Evolutionary conservation across 1,140 invertebrate genomes (phyloP), one percentile per base, ranked within the genome.

Genomic region (Hyposmocoma kahamanoa): DNA sequence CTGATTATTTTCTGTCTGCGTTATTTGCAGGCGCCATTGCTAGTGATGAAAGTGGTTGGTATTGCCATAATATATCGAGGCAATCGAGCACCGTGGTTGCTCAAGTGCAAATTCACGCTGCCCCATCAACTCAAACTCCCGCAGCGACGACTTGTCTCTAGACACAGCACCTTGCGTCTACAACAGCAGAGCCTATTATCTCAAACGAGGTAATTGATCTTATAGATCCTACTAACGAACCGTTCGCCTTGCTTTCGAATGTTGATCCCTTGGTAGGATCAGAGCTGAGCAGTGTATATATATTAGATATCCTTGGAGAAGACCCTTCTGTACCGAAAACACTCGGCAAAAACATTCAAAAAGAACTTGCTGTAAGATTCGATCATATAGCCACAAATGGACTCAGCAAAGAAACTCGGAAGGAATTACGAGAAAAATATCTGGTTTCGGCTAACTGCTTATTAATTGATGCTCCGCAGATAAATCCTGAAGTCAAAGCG

Each of bases 361-460:
- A 41, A 41, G 38, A 41, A 4, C 18, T 41, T 20, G 38, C 38
- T 13, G 10, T 20, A 10, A 20, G 38, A 41, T 21, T 41, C 10
- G 38, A 41, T 11, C 38, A 41, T 22, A 21, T 41, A 21, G 19
- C 38, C 10, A 22, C 20, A 24, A 44, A 24, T 28, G 42, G 42
- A 26, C 26, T 44, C 10, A 15, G 6, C 5, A 44, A 44, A 26
- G 42, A 44, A 17, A 3, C 18, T 5, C 26, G 26, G 6, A 30
- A 44, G 22, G 26, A 44, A 44, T 11, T 44, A 1, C 6, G 1
- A 17, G 42, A 44, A n/a, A 30, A 44, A 26, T 44, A 44, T 44
- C 42, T 17, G 1, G 17, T 44, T 19, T 24, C 42, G 1, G 42
- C n/a, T 1, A 44, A 44, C 19, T 44, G 42, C 26, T 9, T n/a